Percentiles rank a stretch among this genome's conserved stretches.
phyloP scores from a whole-genome alignment of 2,888 invertebrate species.

The Lepidocyrtoides sp. region DNA sequence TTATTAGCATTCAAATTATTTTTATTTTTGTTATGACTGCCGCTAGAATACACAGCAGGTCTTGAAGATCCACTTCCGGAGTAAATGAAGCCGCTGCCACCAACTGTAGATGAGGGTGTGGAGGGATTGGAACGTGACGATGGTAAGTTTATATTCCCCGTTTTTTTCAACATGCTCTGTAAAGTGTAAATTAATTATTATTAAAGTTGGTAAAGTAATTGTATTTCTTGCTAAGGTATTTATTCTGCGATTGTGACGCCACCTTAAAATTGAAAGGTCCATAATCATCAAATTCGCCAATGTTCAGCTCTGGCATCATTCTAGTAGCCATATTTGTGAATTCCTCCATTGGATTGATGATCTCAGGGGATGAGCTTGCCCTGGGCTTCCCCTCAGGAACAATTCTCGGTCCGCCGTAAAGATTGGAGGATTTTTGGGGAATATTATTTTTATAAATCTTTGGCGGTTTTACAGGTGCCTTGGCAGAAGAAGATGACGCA shows the following conservation, averaged over 20 bases:
- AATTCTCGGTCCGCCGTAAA: neutral
- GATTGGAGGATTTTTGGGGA: neutral
- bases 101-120: neutral
- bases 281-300: constrained; percentile 55
- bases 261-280: constrained; percentile 76
- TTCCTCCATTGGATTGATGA: constrained; percentile 79
- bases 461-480: no score
- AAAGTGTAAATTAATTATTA: neutral
- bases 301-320: constrained; percentile 60
- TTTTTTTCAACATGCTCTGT: constrained; percentile 71
- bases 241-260: neutral
- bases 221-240: neutral
- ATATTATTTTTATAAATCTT: no score
- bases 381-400: neutral
- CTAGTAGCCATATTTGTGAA: constrained; percentile 81
- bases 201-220: neutral
- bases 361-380: constrained; percentile 7
- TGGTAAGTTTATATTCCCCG: constrained; percentile 35
- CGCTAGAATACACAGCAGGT: constrained; percentile 21
- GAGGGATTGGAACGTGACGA: neutral
- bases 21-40: no score
- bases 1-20: neutral
- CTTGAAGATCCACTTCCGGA: neutral
- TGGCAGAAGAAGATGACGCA: neutral
- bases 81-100: neutral